Percentiles rank a stretch among this genome's conserved stretches.
These are phyloP conservation scores for Drosophila azteca DNA, from an alignment of 1,140 invertebrate genomes.

Conservation along the genomic window DNA sequence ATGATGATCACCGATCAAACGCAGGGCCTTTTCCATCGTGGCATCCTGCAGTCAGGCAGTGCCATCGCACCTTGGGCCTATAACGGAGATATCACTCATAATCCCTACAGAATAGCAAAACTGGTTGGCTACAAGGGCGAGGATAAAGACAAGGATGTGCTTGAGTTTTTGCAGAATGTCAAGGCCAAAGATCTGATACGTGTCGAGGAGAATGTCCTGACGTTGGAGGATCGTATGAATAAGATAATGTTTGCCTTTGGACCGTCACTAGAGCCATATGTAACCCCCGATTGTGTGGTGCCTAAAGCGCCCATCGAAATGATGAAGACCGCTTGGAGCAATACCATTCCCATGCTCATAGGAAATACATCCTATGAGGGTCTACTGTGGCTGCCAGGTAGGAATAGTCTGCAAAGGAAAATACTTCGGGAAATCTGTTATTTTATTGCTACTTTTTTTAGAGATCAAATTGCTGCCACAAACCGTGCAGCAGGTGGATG, in stretches of 20 bases:
- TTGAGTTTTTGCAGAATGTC: slow-evolving; percentile 61
- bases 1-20: slow-evolving; percentile 86
- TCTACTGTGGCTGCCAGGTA: slow-evolving; percentile 68
- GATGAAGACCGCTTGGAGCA: slow-evolving; percentile 80
- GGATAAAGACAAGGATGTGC: slow-evolving; percentile 71
- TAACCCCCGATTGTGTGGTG: slow-evolving; percentile 70
- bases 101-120: slow-evolving; percentile 66
- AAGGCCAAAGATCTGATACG: slow-evolving; percentile 86
- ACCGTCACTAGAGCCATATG: slow-evolving; percentile 80
- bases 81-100: slow-evolving; percentile 50
- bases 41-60: slow-evolving; percentile 83
- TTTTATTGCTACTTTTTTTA: slow-evolving; percentile 15
- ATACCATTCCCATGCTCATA: slow-evolving; percentile 83
- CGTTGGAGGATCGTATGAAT: slow-evolving; percentile 56
- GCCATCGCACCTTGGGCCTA: slow-evolving; percentile 64
- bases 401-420: not conserved
- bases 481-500: slow-evolving; percentile 55
- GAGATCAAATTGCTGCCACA: slow-evolving; percentile 55
- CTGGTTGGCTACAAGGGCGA: slow-evolving; percentile 74
- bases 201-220: slow-evolving; percentile 57
- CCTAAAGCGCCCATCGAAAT: slow-evolving; percentile 75
- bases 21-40: slow-evolving; percentile 84
- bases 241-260: slow-evolving; percentile 71
- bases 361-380: slow-evolving; percentile 83
- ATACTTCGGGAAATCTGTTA: not conserved